Conservation (phyloP, 53 echinoderm and acorn worm genomes). For the Hippasteria phrygiana region DNA sequence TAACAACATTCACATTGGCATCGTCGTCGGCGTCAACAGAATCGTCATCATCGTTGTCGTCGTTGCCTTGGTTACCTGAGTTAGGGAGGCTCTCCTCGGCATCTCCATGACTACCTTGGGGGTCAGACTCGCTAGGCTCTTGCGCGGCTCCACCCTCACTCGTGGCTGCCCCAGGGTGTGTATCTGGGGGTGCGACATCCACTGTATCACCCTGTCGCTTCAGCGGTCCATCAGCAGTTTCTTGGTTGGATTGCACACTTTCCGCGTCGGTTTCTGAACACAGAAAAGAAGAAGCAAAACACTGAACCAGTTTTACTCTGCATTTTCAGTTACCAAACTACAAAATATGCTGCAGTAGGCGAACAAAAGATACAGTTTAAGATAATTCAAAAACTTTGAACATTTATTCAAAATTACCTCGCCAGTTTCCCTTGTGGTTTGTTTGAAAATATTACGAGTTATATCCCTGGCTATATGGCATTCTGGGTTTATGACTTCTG, state of each 20-base stretch:
- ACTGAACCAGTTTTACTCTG: not conserved
- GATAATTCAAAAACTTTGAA: too few species aligned
- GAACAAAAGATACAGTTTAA: too few species aligned
- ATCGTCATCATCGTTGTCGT: slow-evolving; percentile 57
- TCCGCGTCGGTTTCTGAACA: slow-evolving; percentile 51
- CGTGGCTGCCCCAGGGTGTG: slow-evolving; percentile 3
- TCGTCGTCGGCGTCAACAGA: slow-evolving; percentile 43
- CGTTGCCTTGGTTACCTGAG: slow-evolving; percentile 39
- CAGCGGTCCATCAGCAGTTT: not conserved
- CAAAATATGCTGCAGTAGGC: too few species aligned
- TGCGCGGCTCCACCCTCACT: not conserved
- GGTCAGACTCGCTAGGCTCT: not conserved
- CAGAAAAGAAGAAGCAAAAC: not conserved
- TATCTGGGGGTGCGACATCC: not conserved
- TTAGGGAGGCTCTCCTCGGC: slow-evolving; percentile 4
- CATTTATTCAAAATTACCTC: too few species aligned
- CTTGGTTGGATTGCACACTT: slow-evolving; percentile 40
- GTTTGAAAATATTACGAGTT: too few species aligned
- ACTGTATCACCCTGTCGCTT: not conserved
- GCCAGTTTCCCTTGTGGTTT: too few species aligned
- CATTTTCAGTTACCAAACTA: not conserved
- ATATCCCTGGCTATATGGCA: too few species aligned
- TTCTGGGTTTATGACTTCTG: too few species aligned
- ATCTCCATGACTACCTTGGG: not conserved
- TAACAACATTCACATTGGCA: slow-evolving; percentile 10